Base-by-base conservation (phyloP, 2,113 vertebrate genomes). In the Odobenus rosmarus region DNA sequence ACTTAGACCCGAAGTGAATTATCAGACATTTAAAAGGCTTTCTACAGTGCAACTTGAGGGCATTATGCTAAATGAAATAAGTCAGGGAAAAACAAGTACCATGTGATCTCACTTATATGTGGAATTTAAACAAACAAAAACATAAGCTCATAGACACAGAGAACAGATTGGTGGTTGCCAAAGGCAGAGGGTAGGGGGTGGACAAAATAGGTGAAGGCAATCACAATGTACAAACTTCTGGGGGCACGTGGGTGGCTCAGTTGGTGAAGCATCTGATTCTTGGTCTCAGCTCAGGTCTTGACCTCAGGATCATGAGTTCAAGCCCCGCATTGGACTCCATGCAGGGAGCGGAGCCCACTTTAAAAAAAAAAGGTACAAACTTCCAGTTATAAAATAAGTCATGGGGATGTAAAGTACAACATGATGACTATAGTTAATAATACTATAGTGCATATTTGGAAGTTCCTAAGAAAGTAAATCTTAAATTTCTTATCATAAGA, bases 1-100 rank as follows among this genome's bases (percentile, higher is more conserved):
- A 83, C 69, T 93, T 69, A 88, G 62, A 92, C 21, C 49, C 15
- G 90, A 46, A 85, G 51, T 53, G 18, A 98, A 82, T 71, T 90
- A 69, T 84, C n/a, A 92, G 39, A 49, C 5, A 85, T 82, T 97
- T 82, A 57, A 96, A 90, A 96, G 9, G 3, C 55, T 82, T 93
- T 95, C 33, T 67, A 57, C 49, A 53, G 18, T 53, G 76, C 18
- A 79, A n/a, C 31, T 79, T 53, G 49, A 33, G 31, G 76, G 3
- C 18, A 79, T n/a, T 79, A 33, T 53, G 49, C 49, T 53, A n/a
- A 74, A 31, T 53, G 49, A 79, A 79, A 21, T 79, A 79, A 51
- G 76, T 79, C 76, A 53, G 49, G 23, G 28, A 53, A 53, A 19
- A 18, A 53, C 31, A 33, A 79, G 18, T 33, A 79, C 49, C 76